phyloP scores from a whole-genome alignment of 2,113 vertebrate species.

The Terrapene triunguis region DNA sequence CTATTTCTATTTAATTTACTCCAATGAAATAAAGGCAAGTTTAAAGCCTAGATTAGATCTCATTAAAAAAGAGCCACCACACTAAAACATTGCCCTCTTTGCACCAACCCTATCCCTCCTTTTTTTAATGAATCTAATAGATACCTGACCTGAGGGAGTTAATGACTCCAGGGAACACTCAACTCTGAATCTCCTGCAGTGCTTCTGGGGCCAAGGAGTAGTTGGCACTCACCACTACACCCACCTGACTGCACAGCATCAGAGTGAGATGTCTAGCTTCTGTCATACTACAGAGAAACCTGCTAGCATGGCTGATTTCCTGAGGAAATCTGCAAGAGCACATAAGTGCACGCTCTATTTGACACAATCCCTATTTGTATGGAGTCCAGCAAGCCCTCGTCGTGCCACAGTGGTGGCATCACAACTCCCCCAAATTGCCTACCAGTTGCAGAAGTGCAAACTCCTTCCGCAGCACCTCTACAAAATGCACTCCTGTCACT shows the following conservation, averaged over 20 bases:
- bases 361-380: background rate
- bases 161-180: background rate
- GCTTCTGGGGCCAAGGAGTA: background rate
- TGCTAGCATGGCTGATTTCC: background rate
- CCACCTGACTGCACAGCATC: background rate
- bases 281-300: background rate
- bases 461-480: background rate
- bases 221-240: background rate
- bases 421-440: background rate
- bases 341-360: rapidly evolving
- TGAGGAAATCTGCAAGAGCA: background rate
- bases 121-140: background rate
- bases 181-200: background rate
- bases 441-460: background rate
- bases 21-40: background rate
- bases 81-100: background rate
- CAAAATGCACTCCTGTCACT: rapidly evolving
- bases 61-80: background rate
- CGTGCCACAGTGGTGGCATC: background rate
- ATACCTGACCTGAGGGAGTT: background rate
- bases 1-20: background rate
- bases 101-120: background rate
- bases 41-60: background rate
- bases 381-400: rapidly evolving
- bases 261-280: background rate